Percentiles rank a stretch among this genome's conserved stretches.
phyloP scores from a whole-genome alignment of 2,113 vertebrate species.

The Saguinus imperator region DNA sequence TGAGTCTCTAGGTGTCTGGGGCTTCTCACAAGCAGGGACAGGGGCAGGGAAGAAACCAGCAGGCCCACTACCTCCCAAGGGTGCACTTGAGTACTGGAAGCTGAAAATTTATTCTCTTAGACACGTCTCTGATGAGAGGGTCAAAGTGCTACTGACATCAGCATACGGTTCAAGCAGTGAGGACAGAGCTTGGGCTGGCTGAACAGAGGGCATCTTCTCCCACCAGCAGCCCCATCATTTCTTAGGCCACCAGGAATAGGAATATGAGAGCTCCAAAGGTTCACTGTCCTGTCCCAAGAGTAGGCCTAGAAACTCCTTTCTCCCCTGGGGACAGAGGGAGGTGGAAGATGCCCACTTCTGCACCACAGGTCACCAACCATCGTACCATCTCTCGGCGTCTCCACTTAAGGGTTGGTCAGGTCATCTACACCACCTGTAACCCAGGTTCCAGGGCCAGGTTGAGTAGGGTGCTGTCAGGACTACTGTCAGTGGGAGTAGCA shows the following conservation, averaged over 20 bases:
- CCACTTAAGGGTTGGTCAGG: too few species aligned
- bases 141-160: slow-evolving; percentile 38
- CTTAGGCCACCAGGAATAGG: slow-evolving; percentile 8
- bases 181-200: slow-evolving; percentile 10
- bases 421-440: too few species aligned
- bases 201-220: slow-evolving; percentile 25
- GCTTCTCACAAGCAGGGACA: slow-evolving; percentile 29
- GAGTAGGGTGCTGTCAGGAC: too few species aligned
- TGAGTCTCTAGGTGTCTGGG: not conserved
- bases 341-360: slow-evolving; percentile 94
- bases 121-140: not conserved
- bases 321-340: not conserved
- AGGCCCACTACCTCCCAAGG: not conserved
- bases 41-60: slow-evolving; percentile 38
- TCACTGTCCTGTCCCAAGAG: not conserved
- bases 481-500: too few species aligned
- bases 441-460: too few species aligned
- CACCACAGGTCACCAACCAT: slow-evolving; percentile 93
- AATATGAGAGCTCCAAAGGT: slow-evolving; percentile 1
- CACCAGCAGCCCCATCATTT: slow-evolving; percentile 2
- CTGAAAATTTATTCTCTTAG: slow-evolving; percentile 37
- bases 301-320: not conserved
- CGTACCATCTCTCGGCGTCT: too few species aligned
- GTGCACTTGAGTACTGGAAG: not conserved
- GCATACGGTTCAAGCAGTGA: slow-evolving; percentile 8